Evolutionary conservation across 2,888 invertebrate species (phyloP).

Genomic region (Heliconius hortense): DNA sequence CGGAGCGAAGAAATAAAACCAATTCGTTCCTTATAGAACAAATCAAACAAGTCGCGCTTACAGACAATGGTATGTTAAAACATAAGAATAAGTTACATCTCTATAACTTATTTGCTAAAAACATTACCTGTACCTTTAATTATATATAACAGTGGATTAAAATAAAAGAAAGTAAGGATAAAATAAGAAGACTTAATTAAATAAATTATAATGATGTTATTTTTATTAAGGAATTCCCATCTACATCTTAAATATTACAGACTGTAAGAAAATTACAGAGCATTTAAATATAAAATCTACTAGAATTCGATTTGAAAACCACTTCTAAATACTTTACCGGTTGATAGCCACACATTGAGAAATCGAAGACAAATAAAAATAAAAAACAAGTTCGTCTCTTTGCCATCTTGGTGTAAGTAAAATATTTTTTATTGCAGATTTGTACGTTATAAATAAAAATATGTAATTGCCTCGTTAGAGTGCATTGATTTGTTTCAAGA

Average conservation of each 20-base stretch:
- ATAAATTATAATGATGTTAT: not conserved
- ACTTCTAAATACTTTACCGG: constrained; percentile 30
- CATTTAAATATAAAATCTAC: not conserved
- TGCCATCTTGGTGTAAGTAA: constrained; percentile 10
- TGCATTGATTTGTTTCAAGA: not conserved
- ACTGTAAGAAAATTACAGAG: not conserved
- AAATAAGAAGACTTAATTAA: not conserved
- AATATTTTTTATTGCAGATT: constrained; percentile 9
- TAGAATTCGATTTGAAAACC: not conserved
- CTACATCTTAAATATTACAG: too few relatives aligned
- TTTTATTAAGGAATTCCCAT: too few relatives aligned
- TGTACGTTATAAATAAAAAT: not conserved
- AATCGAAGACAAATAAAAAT: constrained; percentile 18
- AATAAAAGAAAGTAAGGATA: not conserved
- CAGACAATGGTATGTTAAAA: too few relatives aligned
- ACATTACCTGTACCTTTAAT: not conserved
- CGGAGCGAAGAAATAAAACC: too few relatives aligned
- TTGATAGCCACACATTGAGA: constrained; percentile 29
- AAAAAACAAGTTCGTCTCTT: constrained; percentile 20
- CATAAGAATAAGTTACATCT: too few relatives aligned
- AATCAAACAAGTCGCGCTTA: too few relatives aligned
- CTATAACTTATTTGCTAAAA: not conserved
- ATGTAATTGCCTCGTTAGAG: constrained; percentile 25
- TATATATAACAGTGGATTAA: not conserved
- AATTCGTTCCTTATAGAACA: too few relatives aligned